Base-by-base conservation (phyloP, 2,113 vertebrate species). In the Misgurnus mizolepis region DNA sequence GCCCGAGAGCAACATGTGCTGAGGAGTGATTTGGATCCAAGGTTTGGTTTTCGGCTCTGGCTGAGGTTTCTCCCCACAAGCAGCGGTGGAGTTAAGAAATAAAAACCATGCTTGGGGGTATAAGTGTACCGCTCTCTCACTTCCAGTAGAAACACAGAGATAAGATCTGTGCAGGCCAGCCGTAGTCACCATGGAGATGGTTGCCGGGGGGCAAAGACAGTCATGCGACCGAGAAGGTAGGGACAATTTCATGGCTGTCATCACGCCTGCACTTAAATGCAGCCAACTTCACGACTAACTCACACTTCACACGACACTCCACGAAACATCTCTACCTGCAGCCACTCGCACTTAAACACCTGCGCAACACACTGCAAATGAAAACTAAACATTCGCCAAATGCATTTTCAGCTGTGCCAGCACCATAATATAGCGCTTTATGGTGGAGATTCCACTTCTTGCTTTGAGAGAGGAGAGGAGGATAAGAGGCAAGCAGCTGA, bases 181-280 rank as follows among this genome's bases (percentile, higher is more conserved):
- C 80, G 68, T 62, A 79, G 83, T 85, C 80, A 62, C 83, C 83
- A 85, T 85, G 80, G 83, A 85, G 83, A 85, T 81, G 15, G 71
- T 70, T 79, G 80, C 83, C 71, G 43, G 66, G 67, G 71, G 75
- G 70, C 3, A 61, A 84, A 80, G 67, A 56, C 78, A 83, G 85
- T 85, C 86, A 81, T 83, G 88, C 84, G 80, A 84, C 84, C 68
- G 76, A 89, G 87, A 88, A 91, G 91, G 91, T 91, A 87, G 79
- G 89, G 88, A 85, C 88, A 89, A 90, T 91, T 91, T 92, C 91
- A 91, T 84, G 88, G 89, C 88, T 88, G 90, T 92, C 90, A 70
- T 49, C 58, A 53, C 55, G 60, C 15, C 61, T 77, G 60, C 75
- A 34, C 75, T 81, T 66, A 78, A 53, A 47, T 47, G 60, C 40